A percentile compares a stretch with the other conserved stretches of the same genome.
Conservation (phyloP, 2,888 invertebrate genomes). For the Meandrusa payeni region DNA sequence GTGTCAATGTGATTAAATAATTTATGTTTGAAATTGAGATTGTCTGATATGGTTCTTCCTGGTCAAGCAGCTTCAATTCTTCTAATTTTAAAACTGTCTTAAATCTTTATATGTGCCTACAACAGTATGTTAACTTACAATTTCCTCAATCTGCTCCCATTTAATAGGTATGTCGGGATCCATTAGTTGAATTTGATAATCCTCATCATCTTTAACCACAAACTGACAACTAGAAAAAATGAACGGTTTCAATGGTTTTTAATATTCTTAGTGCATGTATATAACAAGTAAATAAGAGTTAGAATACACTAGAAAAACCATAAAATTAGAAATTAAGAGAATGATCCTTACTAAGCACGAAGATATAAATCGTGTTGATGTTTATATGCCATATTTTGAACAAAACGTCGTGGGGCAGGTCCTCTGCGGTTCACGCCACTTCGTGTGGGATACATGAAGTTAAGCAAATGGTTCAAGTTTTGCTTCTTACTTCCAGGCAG, state of each 20-base stretch:
- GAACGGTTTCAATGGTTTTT: too few relatives aligned
- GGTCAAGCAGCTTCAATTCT: too few relatives aligned
- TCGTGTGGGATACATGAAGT: constrained; percentile 91
- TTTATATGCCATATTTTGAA: constrained; percentile 75
- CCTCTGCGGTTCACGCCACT: constrained; percentile 58
- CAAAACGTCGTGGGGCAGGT: constrained; percentile 48
- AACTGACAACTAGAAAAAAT: constrained; percentile 91
- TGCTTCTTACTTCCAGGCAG: constrained; percentile 93
- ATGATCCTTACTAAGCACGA: constrained; percentile 90
- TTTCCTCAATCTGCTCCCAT: constrained; percentile 96
- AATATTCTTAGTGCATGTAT: too few relatives aligned
- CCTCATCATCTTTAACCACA: constrained; percentile 90
- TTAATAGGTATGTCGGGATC: constrained; percentile 95
- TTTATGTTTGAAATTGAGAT: too few relatives aligned
- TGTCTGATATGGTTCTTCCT: too few relatives aligned
- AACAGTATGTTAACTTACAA: constrained; percentile 86
- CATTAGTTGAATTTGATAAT: constrained; percentile 87
- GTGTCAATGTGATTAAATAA: too few relatives aligned
- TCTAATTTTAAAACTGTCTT: too few relatives aligned
- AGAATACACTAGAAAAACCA: too few relatives aligned
- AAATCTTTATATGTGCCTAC: too few relatives aligned
- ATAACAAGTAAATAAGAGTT: too few relatives aligned
- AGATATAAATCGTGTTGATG: constrained; percentile 97
- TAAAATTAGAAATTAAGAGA: constrained; percentile 15
- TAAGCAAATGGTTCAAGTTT: constrained; percentile 95